Evolutionary conservation across 1,140 invertebrate species (phyloP), one percentile per base, ranked within the genome.

Genomic region (Drosophila pectinifera): DNA sequence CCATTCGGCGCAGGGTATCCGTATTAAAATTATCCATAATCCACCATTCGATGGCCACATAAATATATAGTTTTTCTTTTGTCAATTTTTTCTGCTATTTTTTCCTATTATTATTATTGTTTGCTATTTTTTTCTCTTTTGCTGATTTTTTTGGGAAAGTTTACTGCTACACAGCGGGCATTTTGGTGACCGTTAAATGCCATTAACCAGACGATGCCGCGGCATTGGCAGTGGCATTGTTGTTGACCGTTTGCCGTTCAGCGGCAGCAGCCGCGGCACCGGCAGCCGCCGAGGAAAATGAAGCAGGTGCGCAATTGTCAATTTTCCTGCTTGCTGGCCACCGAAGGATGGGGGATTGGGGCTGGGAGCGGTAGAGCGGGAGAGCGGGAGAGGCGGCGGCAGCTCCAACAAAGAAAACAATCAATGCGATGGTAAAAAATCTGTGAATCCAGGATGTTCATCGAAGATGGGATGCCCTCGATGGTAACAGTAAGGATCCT

Each of bases 221-320:
- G 78, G 79, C 79, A 78, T 72, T 85, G 81, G 81, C 81, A 84
- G 56, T 84, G 81, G 76, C 75, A 80, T 89, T 89, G 83, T 70
- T 74, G 64, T 53, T 78, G 80, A 70, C 65, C 68, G 68, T 65
- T 55, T 70, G 78, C 53, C 46, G 78, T 41, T 54, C 67, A 43
- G 68, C 42, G 45, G 72, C 58, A 43, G 51, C 49, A 63, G 68
- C 64, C 73, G 69, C 69, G 63, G 79, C 67, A 43, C 64, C 42
- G 45, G 72, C 58, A 43, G 51, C 49, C 68, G 68, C 64, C 73
- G 69, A 73, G 63, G 79, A 86, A 86, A 86, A 86, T 86, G 83
- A 86, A 89, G 83, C 83, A 86, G 83, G 83, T 86, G 83, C 84
- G 83, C 83, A 86, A 86, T 86, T 86, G 83, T 86, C 83, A 86